Base-by-base conservation (phyloP, 1,140 invertebrate species). In the Drosophila tristis region DNA sequence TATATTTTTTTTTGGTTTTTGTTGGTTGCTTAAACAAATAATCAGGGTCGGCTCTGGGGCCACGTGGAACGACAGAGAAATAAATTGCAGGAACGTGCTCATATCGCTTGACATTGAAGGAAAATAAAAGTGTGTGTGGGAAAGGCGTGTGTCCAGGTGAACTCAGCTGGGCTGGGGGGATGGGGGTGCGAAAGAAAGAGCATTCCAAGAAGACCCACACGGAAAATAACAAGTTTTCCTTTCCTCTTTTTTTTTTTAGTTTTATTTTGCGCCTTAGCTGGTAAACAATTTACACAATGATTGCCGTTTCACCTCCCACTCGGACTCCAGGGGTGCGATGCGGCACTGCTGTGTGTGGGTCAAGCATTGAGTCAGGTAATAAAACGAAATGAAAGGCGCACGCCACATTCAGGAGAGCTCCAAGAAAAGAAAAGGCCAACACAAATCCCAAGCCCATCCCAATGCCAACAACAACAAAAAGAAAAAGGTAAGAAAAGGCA, bases 81-180 rank as follows among this genome's bases (percentile, higher is more conserved):
- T 75, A 89, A 89, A 89, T 90, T 89, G 80, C 80, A 73, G 63
- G 87, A 90, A 90, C 84, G 84, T 89, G 84, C 73, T 75, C 76
- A 80, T 80, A 81, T 71, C 62, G 82, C 56, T 84, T 89, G 84
- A 89, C 84, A 89, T 84, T 89, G 84, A 75, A 55, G 53, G 9
- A 51, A 31, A 42, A 48, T 16, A 39, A 20, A 42, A 50, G 42
- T 13, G 23, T 29, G 26, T 13, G 35, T 39, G 47, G 35, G 39
- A 44, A 50, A 45, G n/a, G 42, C 43, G 13, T 39, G 35, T 13
- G 35, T 39, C 11, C 35, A 29, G 16, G 16, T 16, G 16, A 16
- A 16, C 16, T 16, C 16, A 16, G 16, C 0, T 20, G 20, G 20
- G 20, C 20, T 20, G 45, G 42, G 43, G 65, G n/a, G 35, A 16